Evolutionary conservation across 1,140 invertebrate genomes (phyloP).

Genomic region (Anastrepha ludens): DNA sequence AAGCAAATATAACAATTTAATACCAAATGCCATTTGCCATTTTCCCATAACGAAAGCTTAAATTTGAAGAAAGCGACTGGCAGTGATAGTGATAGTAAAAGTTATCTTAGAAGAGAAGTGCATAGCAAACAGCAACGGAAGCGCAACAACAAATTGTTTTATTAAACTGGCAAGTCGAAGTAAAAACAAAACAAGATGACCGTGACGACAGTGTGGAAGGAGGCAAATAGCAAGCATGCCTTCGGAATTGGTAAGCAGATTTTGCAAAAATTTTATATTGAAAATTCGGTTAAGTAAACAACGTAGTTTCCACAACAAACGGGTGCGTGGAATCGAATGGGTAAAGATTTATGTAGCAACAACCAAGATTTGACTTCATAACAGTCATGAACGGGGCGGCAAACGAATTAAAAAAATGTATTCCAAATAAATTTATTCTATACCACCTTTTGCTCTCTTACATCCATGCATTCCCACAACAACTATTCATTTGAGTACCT

Average conservation of each 20-base stretch:
- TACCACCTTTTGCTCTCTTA: not conserved
- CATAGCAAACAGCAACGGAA: conserved; percentile 14
- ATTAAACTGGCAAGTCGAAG: conserved; percentile 7
- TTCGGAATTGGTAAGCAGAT: conserved; percentile 70
- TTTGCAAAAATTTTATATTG: conserved; percentile 48
- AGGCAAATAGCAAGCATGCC: conserved; percentile 70
- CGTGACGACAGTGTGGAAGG: conserved; percentile 64
- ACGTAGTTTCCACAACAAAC: too few species aligned
- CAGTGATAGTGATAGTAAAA: conserved; percentile 27
- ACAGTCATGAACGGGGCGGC: too few species aligned
- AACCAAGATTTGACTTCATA: not conserved
- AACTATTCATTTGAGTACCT: not conserved
- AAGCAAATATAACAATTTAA: conserved; percentile 20
- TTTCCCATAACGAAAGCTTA: conserved; percentile 8
- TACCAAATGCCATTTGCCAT: not conserved
- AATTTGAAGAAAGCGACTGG: conserved; percentile 11
- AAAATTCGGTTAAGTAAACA: too few species aligned
- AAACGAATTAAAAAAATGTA: too few species aligned
- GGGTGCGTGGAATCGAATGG: too few species aligned
- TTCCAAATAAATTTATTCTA: too few species aligned
- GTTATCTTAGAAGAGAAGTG: conserved; percentile 11
- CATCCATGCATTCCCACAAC: not conserved
- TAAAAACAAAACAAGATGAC: conserved; percentile 49
- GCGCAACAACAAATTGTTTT: conserved; percentile 10
- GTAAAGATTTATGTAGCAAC: not conserved